Evolutionary conservation across 1,140 invertebrate genomes (phyloP).

Genomic region (Meloidogyne hapla): DNA sequence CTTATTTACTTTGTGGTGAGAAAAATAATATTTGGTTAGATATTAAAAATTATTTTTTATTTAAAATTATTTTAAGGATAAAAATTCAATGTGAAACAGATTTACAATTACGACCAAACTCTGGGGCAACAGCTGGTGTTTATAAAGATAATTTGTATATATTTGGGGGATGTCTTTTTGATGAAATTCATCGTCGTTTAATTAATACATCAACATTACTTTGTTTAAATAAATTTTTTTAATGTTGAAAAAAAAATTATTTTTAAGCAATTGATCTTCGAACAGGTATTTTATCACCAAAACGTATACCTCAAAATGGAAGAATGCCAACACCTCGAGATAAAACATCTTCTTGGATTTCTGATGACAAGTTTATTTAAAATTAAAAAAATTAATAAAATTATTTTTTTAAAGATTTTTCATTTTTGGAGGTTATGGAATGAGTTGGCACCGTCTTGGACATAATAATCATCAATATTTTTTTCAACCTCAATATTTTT

Average conservation of each 20-base stretch:
- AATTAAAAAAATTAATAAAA: too few relatives aligned
- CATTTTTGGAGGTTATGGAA: conserved; percentile 27
- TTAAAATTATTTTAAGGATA: conserved; percentile 16
- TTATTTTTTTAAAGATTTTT: conserved; percentile 14
- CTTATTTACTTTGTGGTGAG: conserved; percentile 14
- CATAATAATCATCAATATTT: conserved; percentile 24
- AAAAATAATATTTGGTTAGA: conserved; percentile 21
- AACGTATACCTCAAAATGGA: not conserved
- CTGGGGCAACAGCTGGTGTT: conserved; percentile 22
- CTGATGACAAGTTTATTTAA: conserved; percentile 18
- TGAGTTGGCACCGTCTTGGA: conserved; percentile 29
- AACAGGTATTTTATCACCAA: conserved; percentile 9
- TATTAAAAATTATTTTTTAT: too few relatives aligned
- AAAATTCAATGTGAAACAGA: conserved; percentile 25
- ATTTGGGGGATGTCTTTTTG: conserved; percentile 26
- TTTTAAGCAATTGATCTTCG: conserved; percentile 20
- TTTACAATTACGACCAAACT: conserved; percentile 16
- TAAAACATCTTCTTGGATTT: conserved; percentile 22
- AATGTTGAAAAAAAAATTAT: not conserved
- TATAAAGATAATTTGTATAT: conserved; percentile 11
- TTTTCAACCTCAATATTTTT: conserved; percentile 23
- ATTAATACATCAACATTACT: conserved; percentile 26
- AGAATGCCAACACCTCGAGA: conserved; percentile 21
- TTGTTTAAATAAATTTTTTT: not conserved
- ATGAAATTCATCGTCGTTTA: conserved; percentile 19